phyloP scores from a whole-genome alignment of 2,888 invertebrate species.

The Meta bourneti region DNA sequence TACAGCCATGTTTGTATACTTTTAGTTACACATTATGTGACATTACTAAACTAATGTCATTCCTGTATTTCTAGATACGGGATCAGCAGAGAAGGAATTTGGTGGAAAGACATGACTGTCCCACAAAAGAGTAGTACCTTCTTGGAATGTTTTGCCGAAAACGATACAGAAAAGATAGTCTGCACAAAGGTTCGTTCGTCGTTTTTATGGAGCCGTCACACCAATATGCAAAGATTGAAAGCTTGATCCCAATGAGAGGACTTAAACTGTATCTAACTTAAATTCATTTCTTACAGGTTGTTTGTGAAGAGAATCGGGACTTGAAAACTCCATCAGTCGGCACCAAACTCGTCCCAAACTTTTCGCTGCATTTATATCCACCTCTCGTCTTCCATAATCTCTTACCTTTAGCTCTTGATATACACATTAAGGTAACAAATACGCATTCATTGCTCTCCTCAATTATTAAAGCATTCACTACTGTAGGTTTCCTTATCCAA shows the following conservation, averaged over 20 bases:
- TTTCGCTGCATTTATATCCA: slow-evolving; percentile 87
- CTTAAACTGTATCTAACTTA: not conserved
- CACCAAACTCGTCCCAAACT: slow-evolving; percentile 86
- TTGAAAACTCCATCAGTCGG: slow-evolving; percentile 77
- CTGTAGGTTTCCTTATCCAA: not conserved
- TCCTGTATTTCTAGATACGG: slow-evolving; percentile 84
- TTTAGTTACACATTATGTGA: too few species aligned
- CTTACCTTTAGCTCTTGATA: slow-evolving; percentile 87
- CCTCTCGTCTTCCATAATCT: slow-evolving; percentile 89
- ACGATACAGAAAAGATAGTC: slow-evolving; percentile 84
- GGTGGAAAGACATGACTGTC: slow-evolving; percentile 89
- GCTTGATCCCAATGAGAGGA: not conserved
- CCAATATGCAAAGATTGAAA: not conserved
- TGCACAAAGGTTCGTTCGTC: slow-evolving; percentile 84
- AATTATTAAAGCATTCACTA: not conserved
- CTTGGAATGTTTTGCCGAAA: slow-evolving; percentile 86
- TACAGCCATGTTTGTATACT: too few species aligned
- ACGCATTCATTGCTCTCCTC: too few species aligned
- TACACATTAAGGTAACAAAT: slow-evolving; percentile 81
- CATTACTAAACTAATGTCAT: too few species aligned
- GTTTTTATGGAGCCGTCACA: not conserved
- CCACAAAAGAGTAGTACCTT: slow-evolving; percentile 86
- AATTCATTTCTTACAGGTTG: slow-evolving; percentile 78
- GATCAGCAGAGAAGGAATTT: slow-evolving; percentile 87
- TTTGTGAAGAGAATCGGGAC: slow-evolving; percentile 83